Percentiles rank a stretch among this genome's conserved stretches.
phyloP scores from a whole-genome alignment of 2,797 vertebrate species.

The Ispidina lecontei region DNA sequence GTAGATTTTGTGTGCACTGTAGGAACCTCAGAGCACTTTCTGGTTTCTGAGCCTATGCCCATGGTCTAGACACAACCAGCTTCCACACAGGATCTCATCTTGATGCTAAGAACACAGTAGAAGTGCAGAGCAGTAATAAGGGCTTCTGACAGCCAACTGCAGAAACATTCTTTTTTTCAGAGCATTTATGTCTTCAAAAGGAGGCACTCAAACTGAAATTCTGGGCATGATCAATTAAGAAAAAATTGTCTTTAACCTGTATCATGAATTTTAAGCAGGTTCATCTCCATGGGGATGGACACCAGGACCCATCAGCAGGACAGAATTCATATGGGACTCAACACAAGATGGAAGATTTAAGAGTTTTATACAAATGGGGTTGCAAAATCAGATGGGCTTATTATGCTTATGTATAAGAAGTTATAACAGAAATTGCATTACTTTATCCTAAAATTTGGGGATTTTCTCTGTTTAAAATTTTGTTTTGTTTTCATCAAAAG shows the following conservation, averaged over 20 bases:
- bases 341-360: neutral
- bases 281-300: neutral
- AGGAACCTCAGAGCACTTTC: neutral
- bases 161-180: neutral
- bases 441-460: neutral
- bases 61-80: neutral
- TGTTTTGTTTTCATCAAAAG: constrained; percentile 35
- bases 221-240: neutral
- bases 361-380: neutral
- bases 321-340: neutral
- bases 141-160: neutral
- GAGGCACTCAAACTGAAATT: neutral
- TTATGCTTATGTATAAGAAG: neutral
- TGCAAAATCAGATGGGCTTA: neutral
- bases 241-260: neutral
- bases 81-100: neutral
- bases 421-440: neutral
- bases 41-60: neutral
- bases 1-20: neutral
- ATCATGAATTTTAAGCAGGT: neutral
- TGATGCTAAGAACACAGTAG: neutral
- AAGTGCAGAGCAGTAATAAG: neutral
- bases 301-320: neutral
- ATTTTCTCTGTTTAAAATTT: constrained; percentile 7
- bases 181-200: neutral